phyloP scores from a whole-genome alignment of 2,113 vertebrate genomes.

The Phalacrocorax carbo region DNA sequence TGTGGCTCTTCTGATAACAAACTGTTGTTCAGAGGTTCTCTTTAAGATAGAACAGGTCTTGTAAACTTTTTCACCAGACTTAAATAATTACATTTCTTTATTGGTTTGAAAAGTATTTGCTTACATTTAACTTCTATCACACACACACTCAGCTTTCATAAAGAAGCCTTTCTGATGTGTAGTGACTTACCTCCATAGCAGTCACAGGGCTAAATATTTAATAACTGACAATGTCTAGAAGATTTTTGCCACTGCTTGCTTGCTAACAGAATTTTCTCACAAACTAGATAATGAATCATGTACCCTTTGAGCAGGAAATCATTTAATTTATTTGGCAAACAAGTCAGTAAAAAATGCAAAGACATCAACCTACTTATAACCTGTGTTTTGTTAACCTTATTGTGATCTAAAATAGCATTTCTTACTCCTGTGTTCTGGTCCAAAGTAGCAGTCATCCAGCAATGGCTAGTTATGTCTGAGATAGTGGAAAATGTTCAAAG shows the following conservation, averaged over 20 bases:
- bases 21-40: neutral
- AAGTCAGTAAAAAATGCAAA: neutral
- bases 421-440: neutral
- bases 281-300: neutral
- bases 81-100: neutral
- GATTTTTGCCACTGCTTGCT: neutral
- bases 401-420: neutral
- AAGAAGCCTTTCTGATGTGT: neutral
- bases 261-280: neutral
- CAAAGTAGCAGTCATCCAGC: neutral
- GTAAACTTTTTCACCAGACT: neutral
- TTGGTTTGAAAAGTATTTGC: neutral
- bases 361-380: neutral
- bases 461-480: neutral
- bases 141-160: neutral
- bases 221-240: neutral
- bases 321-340: neutral
- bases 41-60: neutral
- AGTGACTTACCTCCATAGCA: neutral
- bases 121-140: neutral
- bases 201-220: neutral
- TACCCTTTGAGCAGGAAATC: neutral
- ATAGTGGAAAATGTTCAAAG: neutral
- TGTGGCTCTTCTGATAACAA: neutral
- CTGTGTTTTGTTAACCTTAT: neutral